Conservation (phyloP, 2,797 vertebrate genomes). For the Cetoscarus ocellatus region DNA sequence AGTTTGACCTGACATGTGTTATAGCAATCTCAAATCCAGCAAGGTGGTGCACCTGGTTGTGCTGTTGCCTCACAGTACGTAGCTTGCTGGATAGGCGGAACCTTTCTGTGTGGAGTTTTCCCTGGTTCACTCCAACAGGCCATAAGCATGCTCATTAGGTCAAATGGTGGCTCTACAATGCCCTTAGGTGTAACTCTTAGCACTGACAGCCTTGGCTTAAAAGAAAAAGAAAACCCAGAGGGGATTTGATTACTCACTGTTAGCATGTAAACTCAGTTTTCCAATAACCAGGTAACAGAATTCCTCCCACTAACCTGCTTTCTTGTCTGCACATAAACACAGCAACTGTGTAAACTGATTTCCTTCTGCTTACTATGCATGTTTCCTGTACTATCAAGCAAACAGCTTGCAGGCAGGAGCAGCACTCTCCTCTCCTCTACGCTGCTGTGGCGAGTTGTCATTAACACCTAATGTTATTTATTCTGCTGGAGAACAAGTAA, state of each 20-base stretch:
- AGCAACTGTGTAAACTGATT: conserved; percentile 19
- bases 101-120: no score
- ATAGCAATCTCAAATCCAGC: no score
- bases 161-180: no score
- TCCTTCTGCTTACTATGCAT: conserved; percentile 50
- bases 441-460: conserved; percentile 40
- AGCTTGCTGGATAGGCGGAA: no score
- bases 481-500: conserved; percentile 41
- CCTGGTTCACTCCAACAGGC: no score
- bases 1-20: no score
- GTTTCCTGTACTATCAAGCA: conserved; percentile 48
- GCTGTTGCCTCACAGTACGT: no score
- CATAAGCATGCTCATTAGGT: no score
- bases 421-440: conserved; percentile 30
- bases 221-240: background rate
- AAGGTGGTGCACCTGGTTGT: no score
- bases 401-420: conserved; percentile 52
- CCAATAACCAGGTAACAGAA: conserved; percentile 14
- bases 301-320: conserved; percentile 36
- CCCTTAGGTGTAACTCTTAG: no score
- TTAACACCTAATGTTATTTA: conserved; percentile 63
- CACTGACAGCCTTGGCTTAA: no score
- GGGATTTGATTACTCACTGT: background rate
- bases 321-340: conserved; percentile 5
- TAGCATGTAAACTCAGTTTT: conserved; percentile 14